A percentile compares a stretch with the other conserved stretches of the same genome.
phyloP scores from a whole-genome alignment of 2,797 vertebrate species.

The Simalia tracyae region DNA sequence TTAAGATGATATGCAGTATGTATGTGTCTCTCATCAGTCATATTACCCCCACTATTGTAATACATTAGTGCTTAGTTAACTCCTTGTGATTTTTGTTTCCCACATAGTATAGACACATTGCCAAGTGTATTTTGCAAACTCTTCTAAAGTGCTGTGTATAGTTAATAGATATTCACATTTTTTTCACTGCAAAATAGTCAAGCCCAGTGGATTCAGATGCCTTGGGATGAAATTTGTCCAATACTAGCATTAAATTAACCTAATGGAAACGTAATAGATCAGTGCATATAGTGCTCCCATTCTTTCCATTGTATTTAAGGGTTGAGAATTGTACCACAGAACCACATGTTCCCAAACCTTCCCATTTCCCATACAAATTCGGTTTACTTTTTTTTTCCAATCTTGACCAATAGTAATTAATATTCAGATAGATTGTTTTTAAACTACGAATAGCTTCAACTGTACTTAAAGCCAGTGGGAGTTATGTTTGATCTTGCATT shows the following conservation, averaged over 20 bases:
- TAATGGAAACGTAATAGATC: background rate
- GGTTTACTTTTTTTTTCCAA: background rate
- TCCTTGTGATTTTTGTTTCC: background rate
- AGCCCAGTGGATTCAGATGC: background rate
- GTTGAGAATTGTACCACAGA: background rate
- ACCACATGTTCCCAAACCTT: background rate
- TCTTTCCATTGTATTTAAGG: background rate
- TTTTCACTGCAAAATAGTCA: background rate
- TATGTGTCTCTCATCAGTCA: background rate
- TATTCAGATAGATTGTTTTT: background rate
- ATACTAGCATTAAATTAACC: background rate
- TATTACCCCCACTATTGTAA: background rate
- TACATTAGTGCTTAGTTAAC: background rate
- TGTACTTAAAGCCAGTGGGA: background rate
- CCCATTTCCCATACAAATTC: background rate
- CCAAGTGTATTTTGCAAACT: background rate
- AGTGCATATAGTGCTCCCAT: background rate
- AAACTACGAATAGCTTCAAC: background rate
- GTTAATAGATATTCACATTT: background rate
- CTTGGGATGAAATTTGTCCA: background rate
- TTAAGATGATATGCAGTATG: background rate
- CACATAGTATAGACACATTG: background rate
- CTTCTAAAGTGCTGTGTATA: background rate
- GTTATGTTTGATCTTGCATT: background rate
- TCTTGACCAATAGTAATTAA: background rate